These are phyloP conservation scores for Apistogramma diplotaenia DNA, from an alignment of 2,113 vertebrate genomes.

Conservation along the genomic window DNA sequence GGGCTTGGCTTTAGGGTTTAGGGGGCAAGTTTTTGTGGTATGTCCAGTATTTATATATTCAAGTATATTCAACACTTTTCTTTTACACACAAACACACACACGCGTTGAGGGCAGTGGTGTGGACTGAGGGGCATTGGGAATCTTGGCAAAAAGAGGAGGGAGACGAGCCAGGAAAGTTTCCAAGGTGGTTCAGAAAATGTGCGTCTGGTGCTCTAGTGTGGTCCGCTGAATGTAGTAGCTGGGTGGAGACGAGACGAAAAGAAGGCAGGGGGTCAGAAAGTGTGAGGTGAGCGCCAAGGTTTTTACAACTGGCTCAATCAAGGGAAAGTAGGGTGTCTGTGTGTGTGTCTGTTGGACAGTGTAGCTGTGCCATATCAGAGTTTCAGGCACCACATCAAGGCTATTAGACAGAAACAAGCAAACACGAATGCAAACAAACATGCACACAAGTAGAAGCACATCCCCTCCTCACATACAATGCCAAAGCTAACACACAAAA, in stretches of 20 bases:
- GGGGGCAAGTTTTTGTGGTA: constrained; percentile 16
- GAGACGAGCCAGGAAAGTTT: constrained; percentile 73
- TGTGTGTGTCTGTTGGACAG: neutral
- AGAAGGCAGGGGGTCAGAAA: constrained; percentile 47
- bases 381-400: constrained; percentile 49
- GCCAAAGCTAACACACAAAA: constrained; percentile 65
- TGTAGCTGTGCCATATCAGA: constrained; percentile 19
- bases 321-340: constrained; percentile 19
- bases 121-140: constrained; percentile 65
- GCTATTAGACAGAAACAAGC: constrained; percentile 35
- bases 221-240: constrained; percentile 51
- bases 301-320: constrained; percentile 49
- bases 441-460: constrained; percentile 28
- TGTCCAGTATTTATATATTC: constrained; percentile 16
- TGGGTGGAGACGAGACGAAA: constrained; percentile 49
- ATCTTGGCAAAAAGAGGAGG: constrained; percentile 64
- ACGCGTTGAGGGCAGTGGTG: constrained; percentile 30
- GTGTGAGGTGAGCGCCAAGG: constrained; percentile 29
- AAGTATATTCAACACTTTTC: constrained; percentile 25
- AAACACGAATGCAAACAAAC: constrained; percentile 44
- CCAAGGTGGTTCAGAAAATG: constrained; percentile 61
- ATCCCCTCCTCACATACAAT: constrained; percentile 38
- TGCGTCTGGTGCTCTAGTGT: constrained; percentile 57
- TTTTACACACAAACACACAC: constrained; percentile 38
- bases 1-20: constrained; percentile 5